These are phyloP conservation scores for Catocala sponsa DNA, from an alignment of 2,888 invertebrate species.

Conservation along the genomic window DNA sequence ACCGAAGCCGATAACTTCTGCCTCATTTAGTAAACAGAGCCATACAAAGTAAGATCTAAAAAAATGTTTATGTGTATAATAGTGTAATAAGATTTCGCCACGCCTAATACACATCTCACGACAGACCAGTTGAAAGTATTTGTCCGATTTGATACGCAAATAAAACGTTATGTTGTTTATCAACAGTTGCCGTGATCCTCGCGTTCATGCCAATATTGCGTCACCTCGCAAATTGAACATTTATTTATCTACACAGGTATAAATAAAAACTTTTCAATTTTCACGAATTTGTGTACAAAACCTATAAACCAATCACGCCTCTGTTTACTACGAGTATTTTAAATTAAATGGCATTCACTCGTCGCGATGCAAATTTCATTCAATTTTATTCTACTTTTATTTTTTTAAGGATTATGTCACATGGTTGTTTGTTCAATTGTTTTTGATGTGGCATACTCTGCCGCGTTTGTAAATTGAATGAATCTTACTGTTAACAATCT, in stretches of 20 bases:
- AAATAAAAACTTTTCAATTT: constrained; percentile 26
- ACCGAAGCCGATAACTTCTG: too few species aligned
- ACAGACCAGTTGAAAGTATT: constrained; percentile 16
- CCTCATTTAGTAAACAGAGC: too few species aligned
- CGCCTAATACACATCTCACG: constrained; percentile 7
- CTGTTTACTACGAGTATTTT: constrained; percentile 43
- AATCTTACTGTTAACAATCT: too few species aligned
- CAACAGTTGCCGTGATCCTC: constrained; percentile 18
- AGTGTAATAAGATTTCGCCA: constrained; percentile 11
- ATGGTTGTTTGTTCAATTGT: too few species aligned
- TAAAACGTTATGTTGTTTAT: constrained; percentile 30
- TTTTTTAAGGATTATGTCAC: too few species aligned
- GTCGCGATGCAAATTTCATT: background rate
- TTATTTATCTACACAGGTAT: constrained; percentile 31
- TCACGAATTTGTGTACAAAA: constrained; percentile 28
- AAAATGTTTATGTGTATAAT: constrained; percentile 7
- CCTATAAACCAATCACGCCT: constrained; percentile 36
- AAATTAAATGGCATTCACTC: constrained; percentile 27
- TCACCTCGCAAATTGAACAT: constrained; percentile 36
- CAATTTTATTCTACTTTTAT: constrained; percentile 3
- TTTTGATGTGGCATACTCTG: too few species aligned
- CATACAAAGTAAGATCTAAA: too few species aligned
- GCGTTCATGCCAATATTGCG: constrained; percentile 24
- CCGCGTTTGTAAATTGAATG: too few species aligned
- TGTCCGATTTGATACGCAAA: constrained; percentile 37